Evolutionary conservation across 2,888 invertebrate genomes (phyloP), one percentile per base, ranked within the genome.

Genomic region (Watsonalla cultraria): DNA sequence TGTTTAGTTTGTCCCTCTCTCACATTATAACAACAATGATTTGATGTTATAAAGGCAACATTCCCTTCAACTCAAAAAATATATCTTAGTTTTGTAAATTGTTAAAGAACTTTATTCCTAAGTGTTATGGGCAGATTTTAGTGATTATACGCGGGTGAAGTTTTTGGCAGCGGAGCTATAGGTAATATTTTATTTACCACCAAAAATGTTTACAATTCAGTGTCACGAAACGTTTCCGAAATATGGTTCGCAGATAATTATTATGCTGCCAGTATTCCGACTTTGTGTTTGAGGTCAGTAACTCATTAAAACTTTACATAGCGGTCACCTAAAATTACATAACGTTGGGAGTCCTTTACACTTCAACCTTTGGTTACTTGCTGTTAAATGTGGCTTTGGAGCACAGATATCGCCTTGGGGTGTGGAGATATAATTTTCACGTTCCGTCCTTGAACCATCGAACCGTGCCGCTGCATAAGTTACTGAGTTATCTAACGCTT

Each of bases 261-360:
- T 64, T 62, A 68, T 67, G 61, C 70, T 54, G 61, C 54, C 56
- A 61, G 59, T 60, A 63, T 50, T 57, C 64, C 59, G 57, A 68
- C 62, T 65, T 66, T 62, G 58, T 59, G 59, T 61, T 60, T 62
- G 58, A 61, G 64, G 61, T 65, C 61, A 64, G 63, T 66, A 69
- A 69, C 68, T 75, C 76, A 71, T 75, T 76, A 71, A 72, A 75
- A 75, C 66, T 74, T 75, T 72, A 68, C 68, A 73, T 74, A 70
- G 70, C 69, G 71, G 71, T 67, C 67, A 68, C 70, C 68, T 65
- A 69, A 72, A 73, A 76, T 68, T 66, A 66, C 62, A 62, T 65
- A 62, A 64, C 57, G 62, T 59, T 57, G 59, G 14, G 37, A 49
- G 49, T 49, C 55, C 57, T 58, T 59, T 51, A 60, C 55, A 56